Evolutionary conservation across 2,113 vertebrate genomes (phyloP), one percentile per base, ranked within the genome.

Genomic region (Chaenogobius annularis): DNA sequence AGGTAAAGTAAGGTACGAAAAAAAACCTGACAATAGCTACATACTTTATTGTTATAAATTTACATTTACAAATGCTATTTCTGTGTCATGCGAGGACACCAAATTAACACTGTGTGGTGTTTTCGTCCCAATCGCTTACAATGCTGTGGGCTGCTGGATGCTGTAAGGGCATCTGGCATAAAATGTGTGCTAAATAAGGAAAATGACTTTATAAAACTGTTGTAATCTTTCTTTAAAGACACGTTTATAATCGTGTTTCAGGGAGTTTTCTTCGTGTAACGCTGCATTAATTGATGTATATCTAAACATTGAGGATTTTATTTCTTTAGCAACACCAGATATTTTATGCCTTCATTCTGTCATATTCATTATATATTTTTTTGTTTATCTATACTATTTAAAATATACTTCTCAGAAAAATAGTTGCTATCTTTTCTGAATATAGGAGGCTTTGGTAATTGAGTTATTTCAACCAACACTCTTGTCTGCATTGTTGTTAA

Each of bases 371-470:
- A 3, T 14, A 48, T 48, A 35, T 48, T 48, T 3, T 48, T 48
- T 4, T 5, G 17, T 31, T 50, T 50, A 35, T 35, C 35, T 35
- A 6, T 35, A 6, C 35, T 3, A 35, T 6, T 35, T 3, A 35
- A 35, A 35, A 35, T 35, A 35, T 35, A 6, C 35, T 35, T 35
- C 35, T 40, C 6, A 31, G 2, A 31, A 31, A 31, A 31, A 31
- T 31, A 31, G 54, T 66, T 74, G 54, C 68, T 69, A 69, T 72
- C n/a, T 46, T 75, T 44, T 66, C 56, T 72, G 56, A 52, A 10
- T 1, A 13, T 61, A 20, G 43, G 44, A 48, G 66, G 68, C 70
- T 48, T 61, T 14, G 52, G 70, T 58, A 62, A 79, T 72, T 62
- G 54, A 26, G 65, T 44, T 73, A 67, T 73, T 40, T 40, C 37